phyloP scores from a whole-genome alignment of 2,797 vertebrate species.

The Acridotheres tristis region DNA sequence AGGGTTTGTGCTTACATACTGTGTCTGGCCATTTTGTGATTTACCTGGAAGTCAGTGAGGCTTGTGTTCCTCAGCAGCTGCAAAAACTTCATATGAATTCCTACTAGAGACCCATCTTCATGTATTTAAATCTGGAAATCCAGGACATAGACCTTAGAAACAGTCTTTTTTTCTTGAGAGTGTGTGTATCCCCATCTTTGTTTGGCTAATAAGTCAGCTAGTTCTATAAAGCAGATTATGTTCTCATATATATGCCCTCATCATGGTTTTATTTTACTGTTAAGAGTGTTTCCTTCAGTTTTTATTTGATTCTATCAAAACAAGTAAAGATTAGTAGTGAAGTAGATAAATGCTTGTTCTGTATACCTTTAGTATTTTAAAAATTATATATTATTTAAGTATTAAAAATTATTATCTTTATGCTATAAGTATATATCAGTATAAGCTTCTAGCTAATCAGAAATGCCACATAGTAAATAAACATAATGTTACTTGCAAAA shows the following conservation, averaged over 20 bases:
- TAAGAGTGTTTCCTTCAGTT: not conserved
- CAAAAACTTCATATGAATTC: accelerated
- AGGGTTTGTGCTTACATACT: not conserved
- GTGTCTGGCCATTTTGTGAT: not conserved
- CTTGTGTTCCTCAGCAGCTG: not conserved
- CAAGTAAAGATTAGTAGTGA: not conserved
- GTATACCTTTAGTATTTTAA: not conserved
- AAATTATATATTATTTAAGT: not conserved
- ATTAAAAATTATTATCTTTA: not conserved
- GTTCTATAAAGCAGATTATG: not conserved
- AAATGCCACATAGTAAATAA: not conserved
- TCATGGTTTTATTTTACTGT: not conserved
- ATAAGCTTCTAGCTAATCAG: not conserved
- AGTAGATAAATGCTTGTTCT: not conserved
- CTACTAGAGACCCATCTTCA: not conserved
- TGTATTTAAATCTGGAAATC: not conserved
- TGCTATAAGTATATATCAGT: not conserved
- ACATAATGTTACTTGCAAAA: not conserved
- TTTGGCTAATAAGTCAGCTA: not conserved
- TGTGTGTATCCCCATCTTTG: not conserved
- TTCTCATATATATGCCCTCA: not conserved
- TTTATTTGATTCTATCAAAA: not conserved
- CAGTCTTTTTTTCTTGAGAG: not conserved
- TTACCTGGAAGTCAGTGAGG: not conserved
- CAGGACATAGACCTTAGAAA: not conserved